Conservation (phyloP, 2,113 vertebrate species). For the Xiphophorus couchianus region DNA sequence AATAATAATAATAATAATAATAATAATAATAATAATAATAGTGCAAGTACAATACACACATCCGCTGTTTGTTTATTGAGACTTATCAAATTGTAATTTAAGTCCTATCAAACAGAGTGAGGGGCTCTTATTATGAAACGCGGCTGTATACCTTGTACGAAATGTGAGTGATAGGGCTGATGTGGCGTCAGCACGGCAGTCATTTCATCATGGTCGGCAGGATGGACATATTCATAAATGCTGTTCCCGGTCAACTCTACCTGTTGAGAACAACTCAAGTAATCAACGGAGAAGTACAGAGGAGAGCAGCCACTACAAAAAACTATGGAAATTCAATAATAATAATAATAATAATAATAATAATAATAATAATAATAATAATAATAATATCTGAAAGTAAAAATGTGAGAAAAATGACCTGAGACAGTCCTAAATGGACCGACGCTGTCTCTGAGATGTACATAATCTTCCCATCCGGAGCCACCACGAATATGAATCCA, state of each 20-base stretch:
- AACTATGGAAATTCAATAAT: neutral
- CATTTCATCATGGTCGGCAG: slow-evolving; percentile 98
- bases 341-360: neutral
- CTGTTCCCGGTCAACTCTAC: slow-evolving; percentile 99
- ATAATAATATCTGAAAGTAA: neutral
- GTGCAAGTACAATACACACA: neutral
- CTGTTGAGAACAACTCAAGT: slow-evolving; percentile 83
- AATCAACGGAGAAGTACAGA: slow-evolving; percentile 16
- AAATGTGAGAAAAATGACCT: slow-evolving; percentile 80
- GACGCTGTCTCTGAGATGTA: slow-evolving; percentile 97
- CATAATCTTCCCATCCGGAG: slow-evolving; percentile 97
- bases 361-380: neutral
- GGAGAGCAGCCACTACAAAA: neutral
- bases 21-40: neutral
- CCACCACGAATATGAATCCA: slow-evolving; percentile 97
- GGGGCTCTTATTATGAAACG: neutral
- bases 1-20: neutral
- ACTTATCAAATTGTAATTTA: no score
- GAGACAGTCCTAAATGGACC: slow-evolving; percentile 94
- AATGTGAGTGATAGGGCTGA: slow-evolving; percentile 97
- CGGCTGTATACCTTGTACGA: slow-evolving; percentile 88
- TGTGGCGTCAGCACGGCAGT: slow-evolving; percentile 96
- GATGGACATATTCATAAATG: slow-evolving; percentile 98
- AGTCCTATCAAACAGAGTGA: no score
- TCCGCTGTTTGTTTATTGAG: no score